Evolutionary conservation across 2,113 vertebrate species (phyloP).

Genomic region (Uria lomvia): DNA sequence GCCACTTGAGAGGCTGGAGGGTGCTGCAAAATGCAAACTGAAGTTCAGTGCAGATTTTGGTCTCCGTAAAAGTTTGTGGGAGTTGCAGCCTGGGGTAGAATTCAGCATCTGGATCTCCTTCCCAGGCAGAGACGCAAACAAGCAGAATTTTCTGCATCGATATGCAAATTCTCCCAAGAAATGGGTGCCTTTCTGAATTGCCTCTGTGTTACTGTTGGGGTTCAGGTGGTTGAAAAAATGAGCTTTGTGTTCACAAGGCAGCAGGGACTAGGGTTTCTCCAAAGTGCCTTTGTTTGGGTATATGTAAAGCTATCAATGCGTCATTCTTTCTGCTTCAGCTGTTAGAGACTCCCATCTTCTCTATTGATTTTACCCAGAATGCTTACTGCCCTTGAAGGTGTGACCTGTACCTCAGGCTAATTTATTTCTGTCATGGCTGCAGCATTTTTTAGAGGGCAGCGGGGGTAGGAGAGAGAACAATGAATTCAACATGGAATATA

Average conservation of each 20-base stretch:
- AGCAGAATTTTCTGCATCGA: background rate
- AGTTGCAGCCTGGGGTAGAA: background rate
- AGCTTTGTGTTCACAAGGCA: background rate
- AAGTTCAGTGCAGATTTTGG: background rate
- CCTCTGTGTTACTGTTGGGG: constrained; percentile 7
- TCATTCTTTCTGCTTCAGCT: constrained; percentile 71
- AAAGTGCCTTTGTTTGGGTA: constrained; percentile 68
- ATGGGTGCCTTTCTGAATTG: constrained; percentile 11
- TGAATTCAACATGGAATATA: constrained; percentile 60
- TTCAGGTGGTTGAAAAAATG: constrained; percentile 59
- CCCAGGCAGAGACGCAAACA: background rate
- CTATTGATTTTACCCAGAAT: constrained; percentile 73
- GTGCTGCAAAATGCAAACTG: background rate
- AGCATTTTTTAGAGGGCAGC: constrained; percentile 48
- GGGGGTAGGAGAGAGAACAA: constrained; percentile 20
- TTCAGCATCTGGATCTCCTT: background rate
- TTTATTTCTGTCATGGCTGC: constrained; percentile 78
- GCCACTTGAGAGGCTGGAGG: background rate
- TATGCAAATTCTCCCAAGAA: background rate
- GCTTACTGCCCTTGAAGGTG: constrained; percentile 74
- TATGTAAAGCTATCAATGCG: constrained; percentile 52
- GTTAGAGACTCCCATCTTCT: constrained; percentile 63
- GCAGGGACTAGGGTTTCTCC: constrained; percentile 31
- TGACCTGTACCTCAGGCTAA: constrained; percentile 77
- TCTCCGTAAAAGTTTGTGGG: background rate